phyloP scores from a whole-genome alignment of 1,140 invertebrate species.

The Euborellia annulipes region DNA sequence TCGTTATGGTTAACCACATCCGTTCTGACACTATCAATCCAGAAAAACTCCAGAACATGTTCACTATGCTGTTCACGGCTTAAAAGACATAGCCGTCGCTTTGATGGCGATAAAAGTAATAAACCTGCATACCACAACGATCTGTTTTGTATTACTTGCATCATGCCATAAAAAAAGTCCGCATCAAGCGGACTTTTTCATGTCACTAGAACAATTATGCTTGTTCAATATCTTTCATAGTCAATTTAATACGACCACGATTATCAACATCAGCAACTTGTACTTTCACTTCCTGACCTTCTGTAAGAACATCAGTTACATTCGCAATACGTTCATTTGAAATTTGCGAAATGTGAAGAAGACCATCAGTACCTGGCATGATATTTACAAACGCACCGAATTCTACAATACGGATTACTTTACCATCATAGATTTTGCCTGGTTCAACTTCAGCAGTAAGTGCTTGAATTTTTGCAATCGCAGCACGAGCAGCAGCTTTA shows the following conservation, averaged over 20 bases:
- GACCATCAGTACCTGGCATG: conserved; percentile 7
- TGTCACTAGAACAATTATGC: too few species aligned
- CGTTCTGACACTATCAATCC: too few species aligned
- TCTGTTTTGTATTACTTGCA: too few species aligned
- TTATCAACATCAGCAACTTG: conserved; percentile 4
- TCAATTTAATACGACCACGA: background rate
- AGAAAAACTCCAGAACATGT: too few species aligned
- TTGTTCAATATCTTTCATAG: background rate
- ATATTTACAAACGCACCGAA: conserved; percentile 11
- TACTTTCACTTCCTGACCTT: conserved; percentile 8
- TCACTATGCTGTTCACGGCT: too few species aligned
- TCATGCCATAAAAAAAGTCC: too few species aligned
- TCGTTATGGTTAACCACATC: too few species aligned
- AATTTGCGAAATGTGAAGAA: conserved; percentile 9
- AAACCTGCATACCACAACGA: too few species aligned
- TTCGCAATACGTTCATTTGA: conserved; percentile 3
- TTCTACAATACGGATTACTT: conserved; percentile 5
- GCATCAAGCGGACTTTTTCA: too few species aligned
- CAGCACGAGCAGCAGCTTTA: background rate
- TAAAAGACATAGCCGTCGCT: too few species aligned
- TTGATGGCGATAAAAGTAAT: too few species aligned
- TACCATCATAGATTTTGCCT: conserved; percentile 4
- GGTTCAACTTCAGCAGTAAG: conserved; percentile 7
- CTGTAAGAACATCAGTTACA: conserved; percentile 1
- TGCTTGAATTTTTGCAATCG: conserved; percentile 2